Evolutionary conservation across 2,797 vertebrate genomes (phyloP).

Genomic region (Enteromius viviparus): DNA sequence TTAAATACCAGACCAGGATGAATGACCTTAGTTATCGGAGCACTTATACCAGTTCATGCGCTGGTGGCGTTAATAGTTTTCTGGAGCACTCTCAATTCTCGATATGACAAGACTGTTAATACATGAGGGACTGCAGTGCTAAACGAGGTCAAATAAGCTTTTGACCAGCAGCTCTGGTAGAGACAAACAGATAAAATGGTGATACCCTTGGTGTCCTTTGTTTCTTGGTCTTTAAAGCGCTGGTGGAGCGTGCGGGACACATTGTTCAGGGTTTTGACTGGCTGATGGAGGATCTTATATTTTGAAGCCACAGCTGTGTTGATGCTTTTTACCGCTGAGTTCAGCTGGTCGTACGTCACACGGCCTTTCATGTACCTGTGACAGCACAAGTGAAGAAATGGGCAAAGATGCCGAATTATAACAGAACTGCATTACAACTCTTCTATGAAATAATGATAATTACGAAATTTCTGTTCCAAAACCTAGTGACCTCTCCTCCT

Average conservation of each 20-base stretch:
- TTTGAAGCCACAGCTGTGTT: constrained; percentile 83
- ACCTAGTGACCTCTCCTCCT: not conserved
- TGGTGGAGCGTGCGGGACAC: constrained; percentile 76
- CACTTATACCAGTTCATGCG: constrained; percentile 17
- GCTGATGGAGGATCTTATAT: constrained; percentile 85
- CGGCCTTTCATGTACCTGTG: constrained; percentile 92
- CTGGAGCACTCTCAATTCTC: constrained; percentile 23
- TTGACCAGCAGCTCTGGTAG: not conserved
- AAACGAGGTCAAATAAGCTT: constrained; percentile 22
- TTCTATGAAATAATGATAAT: not conserved
- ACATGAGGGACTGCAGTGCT: constrained; percentile 5
- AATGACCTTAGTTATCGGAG: constrained; percentile 25
- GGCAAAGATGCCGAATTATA: not conserved
- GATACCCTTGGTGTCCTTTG: constrained; percentile 86
- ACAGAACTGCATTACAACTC: not conserved
- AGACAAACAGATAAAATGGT: not conserved
- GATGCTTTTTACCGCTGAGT: constrained; percentile 78
- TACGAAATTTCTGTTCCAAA: not conserved
- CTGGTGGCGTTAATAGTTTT: constrained; percentile 10
- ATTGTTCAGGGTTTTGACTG: constrained; percentile 74
- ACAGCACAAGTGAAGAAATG: not conserved
- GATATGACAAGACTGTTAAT: constrained; percentile 20
- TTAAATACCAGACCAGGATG: constrained; percentile 35
- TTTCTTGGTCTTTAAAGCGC: constrained; percentile 87
- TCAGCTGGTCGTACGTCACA: constrained; percentile 83